Evolutionary conservation across 2,113 vertebrate species (phyloP), one percentile per base, ranked within the genome.

Genomic region (Ammodytes marinus): DNA sequence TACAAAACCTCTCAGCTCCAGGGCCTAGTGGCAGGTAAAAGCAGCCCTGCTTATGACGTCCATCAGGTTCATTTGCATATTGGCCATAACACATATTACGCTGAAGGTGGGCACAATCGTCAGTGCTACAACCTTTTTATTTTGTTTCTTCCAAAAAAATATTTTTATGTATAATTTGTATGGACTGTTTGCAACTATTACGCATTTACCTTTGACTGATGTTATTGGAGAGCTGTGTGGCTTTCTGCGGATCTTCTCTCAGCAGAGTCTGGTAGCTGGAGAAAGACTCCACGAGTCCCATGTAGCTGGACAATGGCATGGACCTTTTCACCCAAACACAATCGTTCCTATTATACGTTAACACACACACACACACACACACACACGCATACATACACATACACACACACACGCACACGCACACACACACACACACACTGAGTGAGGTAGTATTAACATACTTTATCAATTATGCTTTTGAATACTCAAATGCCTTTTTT

Each of bases 231-330:
- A 96, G 91, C 0, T 50, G 72, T 42, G 65, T 79, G 55, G 97
- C 97, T 84, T 88, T 86, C 86, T 95, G 57, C 0, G 93, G 95
- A 52, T 97, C 84, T 0, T 77, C 76, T 64, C 87, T 92, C 85
- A 86, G 64, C 35, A 95, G 90, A 11, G 27, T 57, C 90, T 97
- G 96, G 81, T 95, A 97, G 0, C 77, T 35, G 72, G 96, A 96
- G 72, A 92, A 91, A 15, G 96, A 95, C 84, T 97, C 91, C 15
- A 96, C 14, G 53, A 96, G 85, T 40, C 96, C 96, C 40, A 96
- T 83, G 77, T 93, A 93, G 39, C 88, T 82, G 78, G 89, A 88
- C 35, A 97, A 74, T 50, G 94, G 64, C 82, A 94, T 84, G 8
- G 54, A 0, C 50, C 14, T 80, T 54, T 59, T 90, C 70, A 91